Base-by-base conservation (phyloP, 1,140 invertebrate species). In the Dolichoris vasculosae region DNA sequence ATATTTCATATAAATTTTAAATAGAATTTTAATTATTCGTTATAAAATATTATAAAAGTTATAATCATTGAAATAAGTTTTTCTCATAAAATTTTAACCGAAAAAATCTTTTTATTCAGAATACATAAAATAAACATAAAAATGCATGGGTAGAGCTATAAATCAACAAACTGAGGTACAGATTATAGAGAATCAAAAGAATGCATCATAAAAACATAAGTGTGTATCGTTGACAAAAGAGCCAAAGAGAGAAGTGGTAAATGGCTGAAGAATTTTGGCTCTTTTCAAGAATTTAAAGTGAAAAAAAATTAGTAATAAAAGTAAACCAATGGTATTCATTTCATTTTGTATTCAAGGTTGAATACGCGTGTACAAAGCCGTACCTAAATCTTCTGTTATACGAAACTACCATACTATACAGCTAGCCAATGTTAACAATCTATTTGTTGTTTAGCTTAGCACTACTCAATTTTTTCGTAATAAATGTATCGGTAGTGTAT, bases 311-410 rank as follows among this genome's bases (percentile, higher is more conserved):
- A 51, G 35, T 59, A 15, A 38, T 30, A 48, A 46, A 82, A 55
- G 32, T 26, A 32, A 82, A 15, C 13, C 38, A 30, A 82, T 82
- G 8, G n/a, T 40, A 82, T 82, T 38, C n/a, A 20, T 15, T 13
- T 64, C 30, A 63, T 55, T 38, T 26, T 51, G 23, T 48, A 30
- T 69, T 75, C 48, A 30, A 64, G 32, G 35, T 83, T 83, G 82
- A 46, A 83, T 40, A 46, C 55, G 51, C 35, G 3, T 38, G 30
- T 38, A 83, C 55, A 83, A 77, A 76, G 48, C 17, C 46, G 15
- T 46, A 83, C n/a, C 67, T 63, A 73, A 51, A 32, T 30, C 13
- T 59, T 59, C 32, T 26, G 59, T 75, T 83, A n/a, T 43, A 20
- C 69, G 55, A 59, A 23, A 35, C 23, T 6, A 2, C 6, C 20